phyloP scores from a whole-genome alignment of 2,113 vertebrate species.

The Pseudorectes ferrugineus region DNA sequence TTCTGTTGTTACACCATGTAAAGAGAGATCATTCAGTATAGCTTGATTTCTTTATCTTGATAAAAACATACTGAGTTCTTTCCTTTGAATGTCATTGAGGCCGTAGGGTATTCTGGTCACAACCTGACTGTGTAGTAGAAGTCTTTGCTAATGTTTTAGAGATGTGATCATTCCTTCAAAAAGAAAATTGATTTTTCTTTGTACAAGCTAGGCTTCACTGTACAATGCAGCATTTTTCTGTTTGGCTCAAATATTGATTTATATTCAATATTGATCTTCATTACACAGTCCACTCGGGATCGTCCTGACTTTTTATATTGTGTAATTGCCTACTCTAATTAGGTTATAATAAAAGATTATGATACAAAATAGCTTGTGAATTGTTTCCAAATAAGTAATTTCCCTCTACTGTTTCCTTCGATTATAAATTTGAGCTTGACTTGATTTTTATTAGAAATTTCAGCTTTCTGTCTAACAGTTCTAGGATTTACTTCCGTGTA shows the following conservation, averaged over 20 bases:
- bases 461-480: neutral
- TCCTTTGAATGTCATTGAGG: neutral
- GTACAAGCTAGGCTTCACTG: neutral
- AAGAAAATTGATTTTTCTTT: neutral
- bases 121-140: neutral
- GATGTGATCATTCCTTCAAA: neutral
- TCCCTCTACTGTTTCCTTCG: neutral
- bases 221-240: neutral
- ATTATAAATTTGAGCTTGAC: neutral
- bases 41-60: neutral
- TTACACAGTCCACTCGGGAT: neutral
- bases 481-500: neutral
- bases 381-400: neutral
- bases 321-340: neutral
- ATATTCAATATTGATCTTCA: neutral
- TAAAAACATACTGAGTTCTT: neutral
- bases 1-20: neutral
- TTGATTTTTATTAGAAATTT: neutral
- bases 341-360: neutral
- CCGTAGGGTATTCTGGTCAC: neutral
- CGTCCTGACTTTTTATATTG: neutral
- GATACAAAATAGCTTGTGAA: neutral
- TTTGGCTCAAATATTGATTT: neutral
- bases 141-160: neutral
- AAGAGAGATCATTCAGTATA: neutral